phyloP scores from a whole-genome alignment of 2,888 invertebrate species.

The Hydraecia micacea region DNA sequence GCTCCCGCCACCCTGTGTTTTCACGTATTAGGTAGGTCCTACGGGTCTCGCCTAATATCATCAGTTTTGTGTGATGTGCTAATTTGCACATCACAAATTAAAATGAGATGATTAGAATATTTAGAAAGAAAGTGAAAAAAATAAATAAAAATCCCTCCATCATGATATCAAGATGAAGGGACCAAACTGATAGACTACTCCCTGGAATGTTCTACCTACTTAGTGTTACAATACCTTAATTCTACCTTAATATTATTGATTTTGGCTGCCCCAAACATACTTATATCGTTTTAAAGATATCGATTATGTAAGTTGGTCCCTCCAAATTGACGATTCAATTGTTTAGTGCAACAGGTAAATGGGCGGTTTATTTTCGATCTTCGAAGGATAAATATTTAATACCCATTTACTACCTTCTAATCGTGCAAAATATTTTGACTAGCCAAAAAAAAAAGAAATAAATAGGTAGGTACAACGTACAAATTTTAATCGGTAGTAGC shows the following conservation, averaged over 20 bases:
- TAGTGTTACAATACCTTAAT: not conserved
- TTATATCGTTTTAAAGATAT: not conserved
- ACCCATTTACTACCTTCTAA: too few species aligned
- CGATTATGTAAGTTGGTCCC: not conserved
- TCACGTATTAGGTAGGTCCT: not conserved
- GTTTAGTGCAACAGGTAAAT: not conserved
- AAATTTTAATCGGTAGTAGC: too few species aligned
- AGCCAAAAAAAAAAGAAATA: too few species aligned
- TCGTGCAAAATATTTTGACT: too few species aligned
- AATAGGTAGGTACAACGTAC: too few species aligned
- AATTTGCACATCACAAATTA: not conserved
- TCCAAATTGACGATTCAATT: conserved; percentile 7
- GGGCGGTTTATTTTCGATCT: not conserved
- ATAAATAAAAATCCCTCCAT: too few species aligned
- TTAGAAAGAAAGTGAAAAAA: not conserved
- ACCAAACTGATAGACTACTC: too few species aligned
- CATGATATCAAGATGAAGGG: too few species aligned
- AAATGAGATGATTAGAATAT: not conserved
- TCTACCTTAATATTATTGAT: conserved; percentile 1
- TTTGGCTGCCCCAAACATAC: not conserved
- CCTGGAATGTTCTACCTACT: too few species aligned
- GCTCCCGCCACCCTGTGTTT: too few species aligned
- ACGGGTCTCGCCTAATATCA: not conserved
- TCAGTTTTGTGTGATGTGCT: not conserved
- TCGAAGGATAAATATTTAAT: not conserved